These are phyloP conservation scores for Drosophila mauritiana DNA, from an alignment of 1,140 invertebrate species.

Conservation along the genomic window DNA sequence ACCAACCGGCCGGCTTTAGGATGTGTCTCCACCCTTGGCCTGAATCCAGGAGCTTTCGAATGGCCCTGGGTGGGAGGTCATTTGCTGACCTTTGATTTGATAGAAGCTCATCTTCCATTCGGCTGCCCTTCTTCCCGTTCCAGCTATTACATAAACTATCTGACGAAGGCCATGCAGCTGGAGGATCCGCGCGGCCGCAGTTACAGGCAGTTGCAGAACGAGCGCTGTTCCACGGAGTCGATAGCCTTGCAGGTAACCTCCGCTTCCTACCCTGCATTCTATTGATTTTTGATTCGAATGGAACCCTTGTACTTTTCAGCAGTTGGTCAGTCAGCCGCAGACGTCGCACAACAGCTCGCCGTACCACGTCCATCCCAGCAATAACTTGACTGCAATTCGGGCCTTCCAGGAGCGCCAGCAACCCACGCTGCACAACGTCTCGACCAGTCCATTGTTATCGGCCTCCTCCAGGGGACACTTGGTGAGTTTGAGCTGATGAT, in stretches of 20 bases:
- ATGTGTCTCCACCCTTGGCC: constrained; percentile 47
- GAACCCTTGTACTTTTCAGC: constrained; percentile 37
- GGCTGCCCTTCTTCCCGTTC: constrained; percentile 63
- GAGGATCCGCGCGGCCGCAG: constrained; percentile 87
- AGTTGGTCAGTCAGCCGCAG: constrained; percentile 50
- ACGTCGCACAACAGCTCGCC: constrained; percentile 77
- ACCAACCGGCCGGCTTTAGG: constrained; percentile 23
- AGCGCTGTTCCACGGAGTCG: constrained; percentile 85
- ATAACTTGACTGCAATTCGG: constrained; percentile 79
- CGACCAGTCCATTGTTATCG: constrained; percentile 78
- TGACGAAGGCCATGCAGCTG: constrained; percentile 89
- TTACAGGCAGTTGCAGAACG: constrained; percentile 86
- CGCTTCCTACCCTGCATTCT: constrained; percentile 14
- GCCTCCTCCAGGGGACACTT: constrained; percentile 73
- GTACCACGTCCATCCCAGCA: constrained; percentile 83
- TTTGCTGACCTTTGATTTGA: constrained; percentile 67
- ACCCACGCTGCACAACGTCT: constrained; percentile 76
- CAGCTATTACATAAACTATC: constrained; percentile 92
- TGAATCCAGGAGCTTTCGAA: constrained; percentile 40
- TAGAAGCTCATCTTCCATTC: constrained; percentile 33
- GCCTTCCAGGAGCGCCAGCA: constrained; percentile 78
- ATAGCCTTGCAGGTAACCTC: constrained; percentile 86
- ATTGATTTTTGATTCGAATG: constrained; percentile 38
- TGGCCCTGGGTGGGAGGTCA: constrained; percentile 22
- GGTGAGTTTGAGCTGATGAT: constrained; percentile 39